Conservation (phyloP, 37 sponge, comb jelly and placozoan genomes). For the Halichondria panicea region DNA sequence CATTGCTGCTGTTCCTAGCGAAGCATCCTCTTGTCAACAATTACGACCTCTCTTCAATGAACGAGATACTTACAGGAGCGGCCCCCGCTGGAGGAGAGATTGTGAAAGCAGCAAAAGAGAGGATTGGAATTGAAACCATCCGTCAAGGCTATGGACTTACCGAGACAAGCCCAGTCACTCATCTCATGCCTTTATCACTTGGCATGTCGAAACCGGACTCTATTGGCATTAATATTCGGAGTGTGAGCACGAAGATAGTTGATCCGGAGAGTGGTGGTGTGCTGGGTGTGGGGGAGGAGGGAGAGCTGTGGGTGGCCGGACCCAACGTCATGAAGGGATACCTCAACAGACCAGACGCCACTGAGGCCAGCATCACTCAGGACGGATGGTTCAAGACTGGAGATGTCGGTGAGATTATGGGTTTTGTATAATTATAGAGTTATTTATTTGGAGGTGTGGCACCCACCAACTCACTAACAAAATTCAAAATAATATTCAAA, state of each 20-base stretch:
- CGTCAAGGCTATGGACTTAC: constrained; percentile 85
- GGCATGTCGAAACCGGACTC: constrained; percentile 44
- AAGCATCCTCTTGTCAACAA: constrained; percentile 77
- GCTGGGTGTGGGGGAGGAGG: constrained; percentile 47
- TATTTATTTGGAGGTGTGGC: too few species aligned
- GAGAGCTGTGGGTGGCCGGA: constrained; percentile 75
- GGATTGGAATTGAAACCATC: constrained; percentile 32
- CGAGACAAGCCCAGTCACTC: constrained; percentile 79
- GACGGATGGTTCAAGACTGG: constrained; percentile 88
- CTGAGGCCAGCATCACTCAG: constrained; percentile 38
- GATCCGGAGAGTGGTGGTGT: constrained; percentile 48
- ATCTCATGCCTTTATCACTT: constrained; percentile 15
- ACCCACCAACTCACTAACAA: too few species aligned
- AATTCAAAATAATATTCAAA: too few species aligned
- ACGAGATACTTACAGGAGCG: constrained; percentile 66
- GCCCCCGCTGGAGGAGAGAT: constrained; percentile 86
- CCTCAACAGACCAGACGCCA: constrained; percentile 80
- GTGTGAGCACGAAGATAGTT: constrained; percentile 53
- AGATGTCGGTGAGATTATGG: constrained; percentile 79
- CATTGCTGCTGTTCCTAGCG: constrained; percentile 80
- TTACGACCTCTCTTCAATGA: constrained; percentile 73
- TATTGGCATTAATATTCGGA: constrained; percentile 57
- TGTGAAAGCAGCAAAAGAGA: constrained; percentile 28
- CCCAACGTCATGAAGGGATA: constrained; percentile 93
- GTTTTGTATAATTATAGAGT: neutral